These are phyloP conservation scores for Sibirionetta formosa DNA, from an alignment of 2,797 vertebrate genomes.

Conservation along the genomic window DNA sequence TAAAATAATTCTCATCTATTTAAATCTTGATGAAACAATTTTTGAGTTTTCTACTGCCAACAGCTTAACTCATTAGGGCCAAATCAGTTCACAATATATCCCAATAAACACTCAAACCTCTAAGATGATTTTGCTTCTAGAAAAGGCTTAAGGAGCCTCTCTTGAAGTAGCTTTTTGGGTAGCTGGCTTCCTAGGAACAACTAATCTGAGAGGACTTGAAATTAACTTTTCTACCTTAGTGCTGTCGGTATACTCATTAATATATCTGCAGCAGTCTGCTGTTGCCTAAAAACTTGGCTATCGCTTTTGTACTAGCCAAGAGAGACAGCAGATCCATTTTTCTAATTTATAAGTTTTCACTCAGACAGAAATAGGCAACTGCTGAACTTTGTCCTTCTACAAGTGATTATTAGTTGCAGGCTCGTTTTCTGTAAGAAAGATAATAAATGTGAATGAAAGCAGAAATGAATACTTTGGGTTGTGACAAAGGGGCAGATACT, in stretches of 20 bases:
- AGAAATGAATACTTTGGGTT: background rate
- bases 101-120: background rate
- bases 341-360: background rate
- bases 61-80: background rate
- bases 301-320: background rate
- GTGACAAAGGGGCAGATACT: background rate
- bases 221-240: background rate
- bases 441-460: background rate
- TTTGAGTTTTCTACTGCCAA: background rate
- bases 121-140: background rate
- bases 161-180: background rate
- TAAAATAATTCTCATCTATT: background rate
- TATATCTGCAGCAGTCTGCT: background rate
- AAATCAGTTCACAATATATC: background rate
- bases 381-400: background rate
- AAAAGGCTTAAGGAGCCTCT: background rate
- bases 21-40: background rate
- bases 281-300: background rate
- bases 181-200: background rate
- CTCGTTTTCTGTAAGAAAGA: background rate
- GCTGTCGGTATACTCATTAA: background rate
- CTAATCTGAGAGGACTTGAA: background rate
- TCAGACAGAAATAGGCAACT: background rate
- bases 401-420: background rate
- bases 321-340: background rate